Conservation (phyloP, 2,797 vertebrate genomes). For the Balearica regulorum region DNA sequence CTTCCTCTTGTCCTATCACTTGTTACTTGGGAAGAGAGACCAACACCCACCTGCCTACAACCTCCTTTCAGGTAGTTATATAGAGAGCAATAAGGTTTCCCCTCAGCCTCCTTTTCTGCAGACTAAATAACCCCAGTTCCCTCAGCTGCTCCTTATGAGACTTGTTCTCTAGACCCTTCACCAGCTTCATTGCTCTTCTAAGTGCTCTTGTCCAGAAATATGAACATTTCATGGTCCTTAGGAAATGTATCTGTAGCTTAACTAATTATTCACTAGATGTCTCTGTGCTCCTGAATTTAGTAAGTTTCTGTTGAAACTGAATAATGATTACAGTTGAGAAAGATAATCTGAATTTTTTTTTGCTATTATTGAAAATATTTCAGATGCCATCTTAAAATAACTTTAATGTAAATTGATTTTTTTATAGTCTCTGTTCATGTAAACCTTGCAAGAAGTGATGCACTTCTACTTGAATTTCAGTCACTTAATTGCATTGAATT, state of each 20-base stretch:
- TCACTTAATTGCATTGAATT: neutral
- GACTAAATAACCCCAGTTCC: neutral
- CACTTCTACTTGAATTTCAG: neutral
- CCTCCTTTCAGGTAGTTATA: neutral
- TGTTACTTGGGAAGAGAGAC: neutral
- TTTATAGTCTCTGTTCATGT: neutral
- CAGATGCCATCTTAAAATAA: neutral
- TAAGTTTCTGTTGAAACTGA: neutral
- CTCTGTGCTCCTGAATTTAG: conserved; percentile 61
- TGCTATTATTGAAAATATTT: neutral
- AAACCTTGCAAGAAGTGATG: neutral
- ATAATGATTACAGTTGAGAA: neutral
- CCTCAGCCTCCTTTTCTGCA: neutral
- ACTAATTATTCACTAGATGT: conserved; percentile 69
- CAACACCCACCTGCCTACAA: fast-evolving
- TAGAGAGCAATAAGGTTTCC: fast-evolving
- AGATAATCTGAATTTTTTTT: neutral
- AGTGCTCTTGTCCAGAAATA: neutral
- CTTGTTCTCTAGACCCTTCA: neutral
- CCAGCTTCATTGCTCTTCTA: neutral
- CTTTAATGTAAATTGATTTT: neutral
- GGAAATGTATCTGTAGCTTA: conserved; percentile 24
- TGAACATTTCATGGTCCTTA: neutral
- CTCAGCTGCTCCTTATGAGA: neutral
- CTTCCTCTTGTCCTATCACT: neutral